Percentiles rank a stretch among this genome's conserved stretches.
Conservation (phyloP, 2,113 vertebrate genomes). For the Eolophus roseicapilla region DNA sequence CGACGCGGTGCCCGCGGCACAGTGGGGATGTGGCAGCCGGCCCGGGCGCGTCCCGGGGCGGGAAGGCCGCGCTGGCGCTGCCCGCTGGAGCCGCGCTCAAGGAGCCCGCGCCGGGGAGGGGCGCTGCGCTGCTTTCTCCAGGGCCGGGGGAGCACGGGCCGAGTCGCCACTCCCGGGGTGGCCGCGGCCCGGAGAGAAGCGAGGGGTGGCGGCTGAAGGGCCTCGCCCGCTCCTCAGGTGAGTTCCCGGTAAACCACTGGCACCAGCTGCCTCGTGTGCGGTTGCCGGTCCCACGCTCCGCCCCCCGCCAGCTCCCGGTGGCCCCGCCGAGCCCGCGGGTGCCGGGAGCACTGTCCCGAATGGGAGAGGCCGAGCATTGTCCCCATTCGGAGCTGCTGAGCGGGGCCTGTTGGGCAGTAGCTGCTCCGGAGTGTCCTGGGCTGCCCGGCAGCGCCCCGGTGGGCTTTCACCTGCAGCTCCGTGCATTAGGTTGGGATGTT, state of each 20-base stretch:
- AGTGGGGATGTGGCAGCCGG: not conserved
- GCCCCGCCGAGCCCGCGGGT: not conserved
- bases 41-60: too few relatives aligned
- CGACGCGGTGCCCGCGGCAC: not conserved
- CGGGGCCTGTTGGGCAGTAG: too few relatives aligned
- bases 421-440: not conserved
- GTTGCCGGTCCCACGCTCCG: too few relatives aligned
- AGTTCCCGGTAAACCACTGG: too few relatives aligned
- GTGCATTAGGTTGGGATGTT: fast-evolving
- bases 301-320: not conserved
- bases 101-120: not conserved
- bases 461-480: too few relatives aligned
- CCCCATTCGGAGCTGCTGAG: too few relatives aligned
- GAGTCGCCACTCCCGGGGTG: not conserved
- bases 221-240: too few relatives aligned
- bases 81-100: not conserved
- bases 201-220: too few relatives aligned
- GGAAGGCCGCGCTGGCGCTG: not conserved
- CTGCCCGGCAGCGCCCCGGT: fast-evolving
- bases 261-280: not conserved
- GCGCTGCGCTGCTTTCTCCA: too few relatives aligned
- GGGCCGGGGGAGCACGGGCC: not conserved
- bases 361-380: too few relatives aligned
- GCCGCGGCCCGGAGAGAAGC: too few relatives aligned
- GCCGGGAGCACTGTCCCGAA: not conserved